Evolutionary conservation across 2,888 invertebrate genomes (phyloP).

Genomic region (Microchrysa polita): DNA sequence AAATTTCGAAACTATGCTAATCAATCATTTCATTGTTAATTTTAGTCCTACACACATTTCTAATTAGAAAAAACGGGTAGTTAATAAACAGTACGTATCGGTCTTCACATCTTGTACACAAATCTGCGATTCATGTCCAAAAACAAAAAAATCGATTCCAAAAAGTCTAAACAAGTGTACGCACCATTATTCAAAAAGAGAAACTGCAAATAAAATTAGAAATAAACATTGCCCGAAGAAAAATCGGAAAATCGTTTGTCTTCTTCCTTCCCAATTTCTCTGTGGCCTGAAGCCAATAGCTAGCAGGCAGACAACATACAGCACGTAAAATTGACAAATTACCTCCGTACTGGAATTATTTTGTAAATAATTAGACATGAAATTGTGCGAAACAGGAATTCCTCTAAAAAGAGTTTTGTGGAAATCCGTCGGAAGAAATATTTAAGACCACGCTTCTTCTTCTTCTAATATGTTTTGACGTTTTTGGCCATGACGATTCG

Average conservation of each 20-base stretch:
- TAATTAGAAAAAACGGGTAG: no score
- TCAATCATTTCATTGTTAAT: no score
- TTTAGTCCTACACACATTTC: no score
- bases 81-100: no score
- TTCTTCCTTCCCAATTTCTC: neutral
- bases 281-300: neutral
- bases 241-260: no score
- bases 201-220: neutral
- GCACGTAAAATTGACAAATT: conserved; percentile 32
- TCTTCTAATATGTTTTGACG: neutral
- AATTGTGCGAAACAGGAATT: conserved; percentile 19
- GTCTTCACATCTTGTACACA: no score
- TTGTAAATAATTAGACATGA: conserved; percentile 39
- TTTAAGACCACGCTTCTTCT: neutral
- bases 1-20: no score
- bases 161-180: conserved; percentile 6
- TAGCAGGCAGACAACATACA: neutral
- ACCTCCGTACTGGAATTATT: conserved; percentile 25
- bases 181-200: conserved; percentile 3
- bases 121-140: no score
- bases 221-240: no score
- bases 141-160: no score
- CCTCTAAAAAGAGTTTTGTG: conserved; percentile 9
- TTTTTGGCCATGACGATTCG: neutral
- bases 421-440: conserved; percentile 18